phyloP scores from a whole-genome alignment of 1,140 invertebrate genomes.

The Drosophila sulfurigaster region DNA sequence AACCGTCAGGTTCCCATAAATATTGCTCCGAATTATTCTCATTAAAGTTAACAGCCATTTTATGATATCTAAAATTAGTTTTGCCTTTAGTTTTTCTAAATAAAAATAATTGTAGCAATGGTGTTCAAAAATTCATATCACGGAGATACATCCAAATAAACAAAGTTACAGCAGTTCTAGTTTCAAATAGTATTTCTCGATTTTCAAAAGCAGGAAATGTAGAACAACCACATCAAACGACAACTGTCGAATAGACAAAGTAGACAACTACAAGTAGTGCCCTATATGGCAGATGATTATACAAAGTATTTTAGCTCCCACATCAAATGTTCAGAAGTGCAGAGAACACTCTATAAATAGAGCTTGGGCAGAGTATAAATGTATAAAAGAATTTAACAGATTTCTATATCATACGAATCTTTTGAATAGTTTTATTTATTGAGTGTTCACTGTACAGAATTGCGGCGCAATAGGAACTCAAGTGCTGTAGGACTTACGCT shows the following conservation, averaged over 20 bases:
- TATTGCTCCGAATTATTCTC: too few species aligned
- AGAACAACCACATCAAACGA: constrained; percentile 11
- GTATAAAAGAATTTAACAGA: not conserved
- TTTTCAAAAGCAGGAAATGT: not conserved
- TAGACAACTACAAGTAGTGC: constrained; percentile 1
- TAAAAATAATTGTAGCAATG: too few species aligned
- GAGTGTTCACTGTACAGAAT: constrained; percentile 9
- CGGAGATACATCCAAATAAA: too few species aligned
- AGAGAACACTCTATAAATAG: not conserved
- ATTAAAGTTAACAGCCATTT: too few species aligned
- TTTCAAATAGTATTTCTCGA: not conserved
- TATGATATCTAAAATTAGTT: too few species aligned
- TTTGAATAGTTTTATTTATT: not conserved
- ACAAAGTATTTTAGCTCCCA: constrained; percentile 32
- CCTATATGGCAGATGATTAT: constrained; percentile 29
- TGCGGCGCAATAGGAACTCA: constrained; percentile 37
- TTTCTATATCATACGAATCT: not conserved
- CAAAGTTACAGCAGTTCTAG: too few species aligned
- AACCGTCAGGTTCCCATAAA: not conserved
- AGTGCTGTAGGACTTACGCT: constrained; percentile 36
- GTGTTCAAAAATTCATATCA: too few species aligned
- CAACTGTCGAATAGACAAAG: constrained; percentile 1
- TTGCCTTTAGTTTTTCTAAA: too few species aligned
- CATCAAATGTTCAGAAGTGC: constrained; percentile 13
- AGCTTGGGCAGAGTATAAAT: not conserved